Evolutionary conservation across 2,888 invertebrate species (phyloP).

Genomic region (Linnaemya tessellans): DNA sequence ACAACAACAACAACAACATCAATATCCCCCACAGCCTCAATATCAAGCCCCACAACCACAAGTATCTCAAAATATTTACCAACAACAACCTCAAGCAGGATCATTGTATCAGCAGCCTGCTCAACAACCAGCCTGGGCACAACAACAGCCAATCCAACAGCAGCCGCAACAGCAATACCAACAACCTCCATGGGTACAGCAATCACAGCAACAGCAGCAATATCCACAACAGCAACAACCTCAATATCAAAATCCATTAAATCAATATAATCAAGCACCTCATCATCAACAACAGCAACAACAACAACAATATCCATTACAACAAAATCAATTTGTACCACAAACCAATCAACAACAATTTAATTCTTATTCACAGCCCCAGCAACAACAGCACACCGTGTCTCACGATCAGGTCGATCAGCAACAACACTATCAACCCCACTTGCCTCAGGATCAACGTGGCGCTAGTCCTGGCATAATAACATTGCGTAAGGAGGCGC

Average conservation of each 20-base stretch:
- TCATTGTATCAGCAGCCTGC: constrained; percentile 72
- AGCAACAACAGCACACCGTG: constrained; percentile 75
- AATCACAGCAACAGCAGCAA: constrained; percentile 47
- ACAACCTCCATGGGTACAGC: constrained; percentile 73
- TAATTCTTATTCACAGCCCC: constrained; percentile 83
- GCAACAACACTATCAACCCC: constrained; percentile 72
- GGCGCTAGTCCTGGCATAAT: constrained; percentile 84
- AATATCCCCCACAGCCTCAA: constrained; percentile 63
- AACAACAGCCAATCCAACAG: constrained; percentile 49
- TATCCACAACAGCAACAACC: constrained; percentile 56
- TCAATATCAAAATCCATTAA: constrained; percentile 76
- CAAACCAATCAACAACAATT: constrained; percentile 80
- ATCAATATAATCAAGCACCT: constrained; percentile 73
- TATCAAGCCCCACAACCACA: constrained; percentile 69
- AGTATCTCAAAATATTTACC: constrained; percentile 73
- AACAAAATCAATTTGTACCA: constrained; percentile 77
- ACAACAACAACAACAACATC: constrained; percentile 48
- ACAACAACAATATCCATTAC: constrained; percentile 72
- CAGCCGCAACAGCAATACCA: constrained; percentile 61
- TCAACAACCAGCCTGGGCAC: constrained; percentile 73
- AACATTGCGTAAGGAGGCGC: constrained; percentile 88
- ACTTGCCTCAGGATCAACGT: constrained; percentile 77
- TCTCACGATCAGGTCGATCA: constrained; percentile 79
- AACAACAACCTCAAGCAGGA: constrained; percentile 67
- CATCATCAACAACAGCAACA: constrained; percentile 66